phyloP scores from a whole-genome alignment of 2,797 vertebrate genomes.

The Premnoplex brunnescens region DNA sequence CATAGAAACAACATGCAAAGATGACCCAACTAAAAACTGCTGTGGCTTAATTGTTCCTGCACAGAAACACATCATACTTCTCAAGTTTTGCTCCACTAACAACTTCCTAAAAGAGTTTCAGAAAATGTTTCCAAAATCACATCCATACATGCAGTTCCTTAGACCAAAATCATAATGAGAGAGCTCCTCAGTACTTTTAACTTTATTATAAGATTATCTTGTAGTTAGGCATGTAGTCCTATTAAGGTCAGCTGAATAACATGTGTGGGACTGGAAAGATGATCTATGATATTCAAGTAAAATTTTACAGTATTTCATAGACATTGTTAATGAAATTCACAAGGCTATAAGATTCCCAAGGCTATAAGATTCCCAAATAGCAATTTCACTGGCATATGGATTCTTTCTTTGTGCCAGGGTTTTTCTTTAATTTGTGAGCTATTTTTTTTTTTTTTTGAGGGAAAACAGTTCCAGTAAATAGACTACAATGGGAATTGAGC shows the following conservation, averaged over 20 bases:
- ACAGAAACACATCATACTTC: neutral
- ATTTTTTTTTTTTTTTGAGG: neutral
- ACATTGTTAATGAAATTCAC: neutral
- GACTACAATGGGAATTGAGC: neutral
- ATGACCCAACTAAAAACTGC: fast-evolving
- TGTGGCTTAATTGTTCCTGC: neutral
- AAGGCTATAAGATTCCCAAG: neutral
- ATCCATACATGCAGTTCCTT: no score
- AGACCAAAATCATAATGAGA: no score
- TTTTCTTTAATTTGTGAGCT: neutral
- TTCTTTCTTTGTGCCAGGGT: neutral
- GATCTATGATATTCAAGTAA: neutral
- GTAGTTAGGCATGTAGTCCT: neutral
- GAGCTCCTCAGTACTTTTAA: no score
- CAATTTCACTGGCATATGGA: neutral
- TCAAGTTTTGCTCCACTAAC: neutral
- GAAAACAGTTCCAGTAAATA: neutral
- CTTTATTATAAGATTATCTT: no score
- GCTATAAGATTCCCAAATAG: neutral
- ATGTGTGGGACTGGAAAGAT: neutral
- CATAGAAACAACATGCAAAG: neutral
- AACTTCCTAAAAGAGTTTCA: neutral
- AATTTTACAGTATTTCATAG: neutral
- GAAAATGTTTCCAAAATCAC: neutral
- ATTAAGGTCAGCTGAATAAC: neutral